Base-by-base conservation (phyloP, 2,888 invertebrate genomes). In the Ellobium chinense region DNA sequence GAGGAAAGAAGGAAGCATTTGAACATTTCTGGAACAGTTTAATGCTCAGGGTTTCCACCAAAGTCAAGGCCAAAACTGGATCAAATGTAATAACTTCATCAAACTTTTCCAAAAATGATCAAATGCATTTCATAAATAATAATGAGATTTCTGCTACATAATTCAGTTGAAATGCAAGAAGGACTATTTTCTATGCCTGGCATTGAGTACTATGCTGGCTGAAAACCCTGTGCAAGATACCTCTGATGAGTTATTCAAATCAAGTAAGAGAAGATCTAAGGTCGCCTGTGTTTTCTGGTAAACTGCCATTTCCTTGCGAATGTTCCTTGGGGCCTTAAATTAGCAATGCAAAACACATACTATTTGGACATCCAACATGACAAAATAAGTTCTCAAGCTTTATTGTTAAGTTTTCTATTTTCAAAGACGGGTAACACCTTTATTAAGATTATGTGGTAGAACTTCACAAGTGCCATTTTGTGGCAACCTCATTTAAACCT, bases 141-240 rank as follows among this genome's bases (percentile, higher is more conserved):
- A 56, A 56, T 5, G n/a, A 58, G 5, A 34, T 34, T 31, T 54
- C 24, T 69, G 21, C 54, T 58, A 21, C 58, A 36, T 37, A 34
- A 14, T n/a, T 56, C 36, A 58, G 34, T 58, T 9, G n/a, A 70
- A 70, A 56, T 4, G 18, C n/a, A 27, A 7, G 56, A 54, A 72
- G 46, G 46, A 46, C 18, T 46, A 36, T 24, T n/a, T 27, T 58
- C 58, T 46, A 27, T 36, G 36, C 58, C 14, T 5, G 56, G 18
- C 36, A 36, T 24, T 36, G 37, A 24, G 58, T 14, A n/a, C 37
- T 36, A 56, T 18, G 39, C 58, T 46, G 60, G 70, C 69, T 78
- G 78, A 78, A 78, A 78, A 78, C 78, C 78, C 78, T 78, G 78
- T 46, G 78, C 70, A 62, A 46, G 54, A 70, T 70, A 78, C 78